Evolutionary conservation across 2,797 vertebrate species (phyloP).

Genomic region (Rhadinocentrus ornatus): DNA sequence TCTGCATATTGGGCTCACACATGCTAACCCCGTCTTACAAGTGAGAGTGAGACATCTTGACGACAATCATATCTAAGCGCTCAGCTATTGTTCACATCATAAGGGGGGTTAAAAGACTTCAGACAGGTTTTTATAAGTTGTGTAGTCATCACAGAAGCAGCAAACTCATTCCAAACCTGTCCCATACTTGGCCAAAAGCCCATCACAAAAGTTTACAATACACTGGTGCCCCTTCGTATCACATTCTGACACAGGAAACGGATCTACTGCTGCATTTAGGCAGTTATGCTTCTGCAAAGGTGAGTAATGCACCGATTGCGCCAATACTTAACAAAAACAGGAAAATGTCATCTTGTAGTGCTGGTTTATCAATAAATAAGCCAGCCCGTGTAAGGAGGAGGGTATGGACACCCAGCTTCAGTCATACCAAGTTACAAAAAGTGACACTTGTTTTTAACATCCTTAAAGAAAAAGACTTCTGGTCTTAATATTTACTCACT

Average conservation of each 20-base stretch:
- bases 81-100: no score
- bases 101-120: no score
- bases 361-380: neutral
- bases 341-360: neutral
- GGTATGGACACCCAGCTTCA: neutral
- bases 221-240: neutral
- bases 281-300: neutral
- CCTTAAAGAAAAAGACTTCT: neutral
- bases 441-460: neutral
- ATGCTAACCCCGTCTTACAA: no score
- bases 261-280: neutral
- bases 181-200: neutral
- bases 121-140: no score
- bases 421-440: neutral
- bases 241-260: neutral
- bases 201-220: no score
- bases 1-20: no score
- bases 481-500: neutral
- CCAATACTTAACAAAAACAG: neutral
- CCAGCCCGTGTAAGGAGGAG: neutral
- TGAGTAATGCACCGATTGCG: neutral
- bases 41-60: no score
- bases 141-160: no score
- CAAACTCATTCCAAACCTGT: no score
- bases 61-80: no score